Conservation (phyloP, 2,113 vertebrate genomes). For the Cinclus mexicanus region DNA sequence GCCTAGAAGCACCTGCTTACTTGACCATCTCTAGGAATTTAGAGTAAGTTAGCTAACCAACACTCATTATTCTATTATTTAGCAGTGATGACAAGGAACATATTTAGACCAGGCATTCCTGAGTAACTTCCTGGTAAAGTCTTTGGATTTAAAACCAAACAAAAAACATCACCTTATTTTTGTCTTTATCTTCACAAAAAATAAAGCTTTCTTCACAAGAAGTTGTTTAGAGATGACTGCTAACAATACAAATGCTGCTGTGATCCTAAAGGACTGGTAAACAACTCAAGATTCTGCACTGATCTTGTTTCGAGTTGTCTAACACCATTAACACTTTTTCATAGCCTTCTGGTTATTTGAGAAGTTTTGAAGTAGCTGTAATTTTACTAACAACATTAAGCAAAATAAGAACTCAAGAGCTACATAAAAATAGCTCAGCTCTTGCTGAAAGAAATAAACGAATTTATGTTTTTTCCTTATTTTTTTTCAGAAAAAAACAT, state of each 20-base stretch:
- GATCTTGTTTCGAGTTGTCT: not conserved
- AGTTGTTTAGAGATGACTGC: not conserved
- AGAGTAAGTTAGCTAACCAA: not conserved
- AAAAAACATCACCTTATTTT: not conserved
- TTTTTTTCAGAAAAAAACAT: not conserved
- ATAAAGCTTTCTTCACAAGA: not conserved
- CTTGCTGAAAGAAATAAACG: not conserved
- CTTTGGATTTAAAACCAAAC: not conserved
- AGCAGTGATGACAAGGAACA: not conserved
- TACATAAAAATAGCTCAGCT: not conserved
- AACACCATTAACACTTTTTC: not conserved
- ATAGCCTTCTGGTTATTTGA: not conserved
- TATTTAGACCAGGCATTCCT: not conserved
- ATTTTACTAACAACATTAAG: not conserved
- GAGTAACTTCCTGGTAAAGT: not conserved
- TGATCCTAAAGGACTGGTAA: not conserved
- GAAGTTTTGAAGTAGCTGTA: not conserved
- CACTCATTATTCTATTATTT: not conserved
- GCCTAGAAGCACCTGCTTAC: not conserved
- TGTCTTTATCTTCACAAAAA: not conserved
- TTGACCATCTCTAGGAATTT: not conserved
- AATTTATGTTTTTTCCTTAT: not conserved
- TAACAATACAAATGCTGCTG: not conserved
- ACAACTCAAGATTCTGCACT: not conserved
- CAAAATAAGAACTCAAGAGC: not conserved